A percentile compares a stretch with the other conserved stretches of the same genome.
Conservation (phyloP, 2,113 vertebrate species). For the Anoplopoma fimbria region DNA sequence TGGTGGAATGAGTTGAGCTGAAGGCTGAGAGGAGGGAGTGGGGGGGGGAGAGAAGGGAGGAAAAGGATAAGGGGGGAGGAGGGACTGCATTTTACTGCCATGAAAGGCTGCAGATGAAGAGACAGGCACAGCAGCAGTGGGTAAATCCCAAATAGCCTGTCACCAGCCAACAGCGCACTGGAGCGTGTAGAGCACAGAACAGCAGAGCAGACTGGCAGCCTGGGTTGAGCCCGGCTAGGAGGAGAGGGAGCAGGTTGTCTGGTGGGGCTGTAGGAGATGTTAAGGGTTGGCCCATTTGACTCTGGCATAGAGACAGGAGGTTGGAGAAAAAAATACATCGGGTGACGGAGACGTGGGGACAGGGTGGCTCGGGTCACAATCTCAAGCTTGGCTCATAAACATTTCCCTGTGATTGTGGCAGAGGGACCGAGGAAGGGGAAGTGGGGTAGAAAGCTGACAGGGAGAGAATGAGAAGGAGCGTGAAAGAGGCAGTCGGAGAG, state of each 20-base stretch:
- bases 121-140: constrained; percentile 79
- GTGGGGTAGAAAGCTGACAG: constrained; percentile 59
- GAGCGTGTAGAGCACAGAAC: constrained; percentile 79
- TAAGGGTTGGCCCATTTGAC: constrained; percentile 77
- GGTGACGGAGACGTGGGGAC: constrained; percentile 65
- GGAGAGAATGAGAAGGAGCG: constrained; percentile 60
- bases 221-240: constrained; percentile 62
- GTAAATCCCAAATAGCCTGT: constrained; percentile 87
- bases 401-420: constrained; percentile 64
- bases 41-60: constrained; percentile 17
- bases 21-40: constrained; percentile 40
- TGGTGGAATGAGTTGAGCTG: constrained; percentile 69
- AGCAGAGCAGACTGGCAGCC: constrained; percentile 73
- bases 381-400: constrained; percentile 72
- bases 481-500: constrained; percentile 17
- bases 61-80: constrained; percentile 65
- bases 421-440: constrained; percentile 45
- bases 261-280: constrained; percentile 69
- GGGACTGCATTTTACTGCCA: constrained; percentile 74
- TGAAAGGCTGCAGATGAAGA: constrained; percentile 81
- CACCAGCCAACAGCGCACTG: constrained; percentile 82
- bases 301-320: constrained; percentile 70
- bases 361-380: constrained; percentile 70
- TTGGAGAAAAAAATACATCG: constrained; percentile 68
- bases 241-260: constrained; percentile 67